phyloP scores from a whole-genome alignment of 2,113 vertebrate species.

The Burhinus bistriatus region DNA sequence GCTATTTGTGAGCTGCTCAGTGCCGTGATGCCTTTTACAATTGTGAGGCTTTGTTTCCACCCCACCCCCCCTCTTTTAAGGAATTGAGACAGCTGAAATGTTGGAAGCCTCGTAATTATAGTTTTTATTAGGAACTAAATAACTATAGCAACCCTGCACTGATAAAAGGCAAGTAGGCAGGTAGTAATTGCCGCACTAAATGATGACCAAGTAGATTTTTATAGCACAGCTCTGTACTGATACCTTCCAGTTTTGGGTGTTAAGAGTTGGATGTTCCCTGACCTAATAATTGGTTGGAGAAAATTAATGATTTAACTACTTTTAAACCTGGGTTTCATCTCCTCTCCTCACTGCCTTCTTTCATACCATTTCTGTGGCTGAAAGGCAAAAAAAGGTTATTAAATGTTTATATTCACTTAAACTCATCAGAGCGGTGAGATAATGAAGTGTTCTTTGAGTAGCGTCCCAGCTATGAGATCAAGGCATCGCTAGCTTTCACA shows the following conservation, averaged over 20 bases:
- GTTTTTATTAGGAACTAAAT: background rate
- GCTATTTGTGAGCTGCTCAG: background rate
- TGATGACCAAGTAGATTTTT: background rate
- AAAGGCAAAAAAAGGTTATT: background rate
- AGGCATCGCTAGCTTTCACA: background rate
- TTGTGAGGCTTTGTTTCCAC: background rate
- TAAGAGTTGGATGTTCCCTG: background rate
- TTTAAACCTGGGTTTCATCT: background rate
- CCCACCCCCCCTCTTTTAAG: background rate
- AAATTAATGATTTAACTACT: background rate
- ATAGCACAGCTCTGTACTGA: background rate
- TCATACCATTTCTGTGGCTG: background rate
- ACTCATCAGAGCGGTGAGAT: background rate
- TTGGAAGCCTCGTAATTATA: background rate
- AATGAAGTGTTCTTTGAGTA: background rate
- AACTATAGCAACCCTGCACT: background rate
- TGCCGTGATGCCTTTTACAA: background rate
- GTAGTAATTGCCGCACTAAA: background rate
- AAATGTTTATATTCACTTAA: background rate
- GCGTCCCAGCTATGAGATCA: background rate
- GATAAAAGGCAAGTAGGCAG: background rate
- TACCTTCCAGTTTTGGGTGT: background rate
- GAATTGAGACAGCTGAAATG: background rate
- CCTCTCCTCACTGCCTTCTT: background rate
- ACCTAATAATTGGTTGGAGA: background rate